Conservation (phyloP, 2,888 invertebrate genomes). For the Drosophila pseudotakahashii region DNA sequence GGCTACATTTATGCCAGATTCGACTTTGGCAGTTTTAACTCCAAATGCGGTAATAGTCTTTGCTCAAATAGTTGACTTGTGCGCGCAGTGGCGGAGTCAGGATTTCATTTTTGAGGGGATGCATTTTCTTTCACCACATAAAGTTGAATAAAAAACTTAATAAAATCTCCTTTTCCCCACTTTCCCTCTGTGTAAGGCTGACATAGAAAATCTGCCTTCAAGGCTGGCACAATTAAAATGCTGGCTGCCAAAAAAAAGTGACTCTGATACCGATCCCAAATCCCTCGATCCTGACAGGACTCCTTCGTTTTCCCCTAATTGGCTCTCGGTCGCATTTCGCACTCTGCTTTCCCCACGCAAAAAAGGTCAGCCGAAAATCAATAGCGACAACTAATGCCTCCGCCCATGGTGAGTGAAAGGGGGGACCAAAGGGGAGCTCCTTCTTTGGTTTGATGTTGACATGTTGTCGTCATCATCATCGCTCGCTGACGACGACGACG, state of each 20-base stretch:
- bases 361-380: slow-evolving; percentile 55
- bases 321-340: slow-evolving; percentile 36
- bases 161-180: not conserved
- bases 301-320: slow-evolving; percentile 21
- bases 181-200: not conserved
- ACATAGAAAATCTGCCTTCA: not conserved
- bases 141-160: too few relatives aligned
- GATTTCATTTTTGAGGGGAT: too few relatives aligned
- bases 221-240: slow-evolving; percentile 4
- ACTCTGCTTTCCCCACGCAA: slow-evolving; percentile 10
- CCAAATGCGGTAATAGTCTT: too few relatives aligned
- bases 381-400: slow-evolving; percentile 37
- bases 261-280: slow-evolving; percentile 13
- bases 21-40: not conserved
- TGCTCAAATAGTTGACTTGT: too few relatives aligned
- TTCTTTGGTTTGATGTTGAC: slow-evolving; percentile 43
- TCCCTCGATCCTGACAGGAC: slow-evolving; percentile 27
- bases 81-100: too few relatives aligned
- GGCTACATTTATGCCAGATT: too few relatives aligned
- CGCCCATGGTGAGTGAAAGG: not conserved
- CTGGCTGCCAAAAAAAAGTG: not conserved
- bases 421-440: not conserved
- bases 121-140: too few relatives aligned
- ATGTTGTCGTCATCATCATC: slow-evolving; percentile 52
- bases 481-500: slow-evolving; percentile 45